These are phyloP conservation scores for Oedothorax gibbosus DNA, from an alignment of 1,140 invertebrate genomes.

Conservation along the genomic window DNA sequence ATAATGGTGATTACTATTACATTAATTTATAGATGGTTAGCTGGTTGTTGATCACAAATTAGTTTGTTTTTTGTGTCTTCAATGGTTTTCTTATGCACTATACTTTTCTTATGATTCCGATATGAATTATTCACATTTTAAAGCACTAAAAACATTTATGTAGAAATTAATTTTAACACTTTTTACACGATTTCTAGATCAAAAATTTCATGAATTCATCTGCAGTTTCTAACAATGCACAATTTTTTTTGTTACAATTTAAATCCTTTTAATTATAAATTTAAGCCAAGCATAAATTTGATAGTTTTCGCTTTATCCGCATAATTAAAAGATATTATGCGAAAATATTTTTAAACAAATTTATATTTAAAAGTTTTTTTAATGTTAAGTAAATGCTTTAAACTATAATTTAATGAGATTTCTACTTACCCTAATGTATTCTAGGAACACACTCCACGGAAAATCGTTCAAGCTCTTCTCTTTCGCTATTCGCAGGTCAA, in stretches of 20 bases:
- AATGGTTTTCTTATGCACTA: not conserved
- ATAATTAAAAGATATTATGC: not conserved
- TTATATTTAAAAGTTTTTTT: not conserved
- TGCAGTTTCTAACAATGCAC: not conserved
- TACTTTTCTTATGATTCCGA: not conserved
- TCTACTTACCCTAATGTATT: constrained; percentile 2
- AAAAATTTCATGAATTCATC: not conserved
- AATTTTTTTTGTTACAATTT: not conserved
- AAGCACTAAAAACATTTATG: too few species aligned
- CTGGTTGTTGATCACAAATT: not conserved
- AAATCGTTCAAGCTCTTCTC: too few species aligned
- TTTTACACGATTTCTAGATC: too few species aligned
- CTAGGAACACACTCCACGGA: not conserved
- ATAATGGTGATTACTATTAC: not conserved
- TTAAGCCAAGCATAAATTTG: not conserved
- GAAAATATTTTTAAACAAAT: not conserved
- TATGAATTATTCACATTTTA: too few species aligned
- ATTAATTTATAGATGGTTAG: not conserved
- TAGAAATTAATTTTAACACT: too few species aligned
- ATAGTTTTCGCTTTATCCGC: not conserved
- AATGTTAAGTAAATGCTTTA: not conserved
- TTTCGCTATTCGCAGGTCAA: not conserved
- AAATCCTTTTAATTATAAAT: not conserved
- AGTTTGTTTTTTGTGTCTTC: not conserved
- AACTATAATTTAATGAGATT: not conserved